Base-by-base conservation (phyloP, 2,797 vertebrate genomes). In the Sebastes minor region DNA sequence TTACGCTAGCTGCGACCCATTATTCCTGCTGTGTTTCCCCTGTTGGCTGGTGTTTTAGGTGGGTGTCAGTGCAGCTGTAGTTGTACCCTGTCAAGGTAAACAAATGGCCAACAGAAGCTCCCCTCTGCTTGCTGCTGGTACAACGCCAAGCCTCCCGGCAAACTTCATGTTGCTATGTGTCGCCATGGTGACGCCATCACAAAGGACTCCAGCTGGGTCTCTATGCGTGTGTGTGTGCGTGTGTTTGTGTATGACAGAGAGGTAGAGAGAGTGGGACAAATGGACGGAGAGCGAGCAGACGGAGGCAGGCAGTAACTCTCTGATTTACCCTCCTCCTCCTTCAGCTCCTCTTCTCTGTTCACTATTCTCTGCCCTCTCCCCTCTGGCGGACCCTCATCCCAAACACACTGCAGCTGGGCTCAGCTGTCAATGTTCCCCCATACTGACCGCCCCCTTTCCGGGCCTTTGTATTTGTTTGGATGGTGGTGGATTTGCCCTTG, bases 191-290 rank as follows among this genome's bases (percentile, higher is more conserved):
- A 95, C 84, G 25, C 88, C 89, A 85, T 92, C 88, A 95, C 94
- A 95, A 95, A 95, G 81, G 93, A 88, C 91, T 94, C 95, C 94
- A 94, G 95, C 94, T 95, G 94, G 90, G 76, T 87, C 66, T 80
- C 73, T 84, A 25, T 76, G 75, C 2, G 85, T 75, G 85, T 80
- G 80, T 27, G 66, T 76, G 10, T 35, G 33, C 4, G 33, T 42
- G 38, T 16, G 74, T 67, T 20, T 59, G 32, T 52, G 55, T 74
- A n/a, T 23, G 71, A 66, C 74, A 46, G 77, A 82, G 66, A 56
- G 49, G 74, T 69, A 76, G 74, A 53, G 56, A 71, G 82, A 60
- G 68, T 64, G 67, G 83, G 89, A 89, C 87, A 91, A 90, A 89
- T 85, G 89, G 88, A 92, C 89, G 78, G 74, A 76, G 71, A 76